A percentile compares a stretch with the other conserved stretches of the same genome.
These are phyloP conservation scores for Nomada goodeniana DNA, from an alignment of 2,888 invertebrate genomes.

Conservation along the genomic window DNA sequence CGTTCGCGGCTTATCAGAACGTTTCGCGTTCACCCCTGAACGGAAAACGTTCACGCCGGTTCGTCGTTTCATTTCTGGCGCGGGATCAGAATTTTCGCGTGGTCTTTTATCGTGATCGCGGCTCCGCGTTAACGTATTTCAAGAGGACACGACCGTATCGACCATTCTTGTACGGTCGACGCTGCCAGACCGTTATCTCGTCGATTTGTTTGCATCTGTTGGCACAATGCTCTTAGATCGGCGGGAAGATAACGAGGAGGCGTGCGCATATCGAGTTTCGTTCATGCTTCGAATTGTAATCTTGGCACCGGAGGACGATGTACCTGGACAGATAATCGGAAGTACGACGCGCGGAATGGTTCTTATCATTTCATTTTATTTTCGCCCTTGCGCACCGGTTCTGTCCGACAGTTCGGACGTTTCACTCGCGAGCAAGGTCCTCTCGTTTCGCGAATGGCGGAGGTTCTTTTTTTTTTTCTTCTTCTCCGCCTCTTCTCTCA, in stretches of 20 bases:
- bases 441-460: not conserved
- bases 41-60: conserved; percentile 20
- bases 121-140: conserved; percentile 21
- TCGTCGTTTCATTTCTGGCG: conserved; percentile 2
- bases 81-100: conserved; percentile 22
- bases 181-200: conserved; percentile 13
- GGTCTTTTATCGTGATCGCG: conserved; percentile 25
- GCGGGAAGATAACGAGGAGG: conserved; percentile 13
- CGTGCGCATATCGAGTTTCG: conserved; percentile 26
- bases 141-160: not conserved
- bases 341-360: no score
- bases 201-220: conserved; percentile 29
- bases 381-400: not conserved
- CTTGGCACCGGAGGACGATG: not conserved
- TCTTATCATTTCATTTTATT: not conserved
- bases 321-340: no score
- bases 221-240: conserved; percentile 32
- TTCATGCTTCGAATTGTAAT: conserved; percentile 16
- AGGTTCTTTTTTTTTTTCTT: not conserved
- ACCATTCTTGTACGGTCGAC: conserved; percentile 1
- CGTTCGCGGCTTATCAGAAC: conserved; percentile 46
- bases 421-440: not conserved
- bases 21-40: conserved; percentile 33
- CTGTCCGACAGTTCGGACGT: not conserved
- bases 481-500: not conserved